phyloP scores from a whole-genome alignment of 2,797 vertebrate species.

The Neomorphus geoffroyi region DNA sequence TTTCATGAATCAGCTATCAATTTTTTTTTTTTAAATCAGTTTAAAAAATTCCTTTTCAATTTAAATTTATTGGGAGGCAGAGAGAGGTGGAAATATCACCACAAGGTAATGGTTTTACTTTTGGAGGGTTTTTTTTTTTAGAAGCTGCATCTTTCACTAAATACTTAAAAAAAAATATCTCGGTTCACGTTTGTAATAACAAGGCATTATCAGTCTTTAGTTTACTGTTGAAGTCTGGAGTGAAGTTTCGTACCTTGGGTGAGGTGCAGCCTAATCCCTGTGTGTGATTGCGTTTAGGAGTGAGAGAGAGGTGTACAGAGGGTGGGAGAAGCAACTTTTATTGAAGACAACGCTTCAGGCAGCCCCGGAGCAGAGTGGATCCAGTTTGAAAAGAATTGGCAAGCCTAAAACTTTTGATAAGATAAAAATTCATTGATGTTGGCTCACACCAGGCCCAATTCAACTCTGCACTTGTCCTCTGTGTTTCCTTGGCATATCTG shows the following conservation, averaged over 20 bases:
- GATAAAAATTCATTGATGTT: constrained; percentile 82
- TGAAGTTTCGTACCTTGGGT: constrained; percentile 46
- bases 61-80: background rate
- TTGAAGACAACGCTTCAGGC: constrained; percentile 73
- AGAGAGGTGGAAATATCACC: background rate
- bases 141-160: constrained; percentile 42
- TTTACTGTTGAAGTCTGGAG: constrained; percentile 65
- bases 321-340: constrained; percentile 49
- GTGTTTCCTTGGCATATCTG: constrained; percentile 76
- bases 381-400: constrained; percentile 75
- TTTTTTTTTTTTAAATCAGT: background rate
- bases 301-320: background rate
- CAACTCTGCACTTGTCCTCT: constrained; percentile 77
- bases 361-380: constrained; percentile 69
- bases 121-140: constrained; percentile 23
- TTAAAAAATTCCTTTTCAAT: constrained; percentile 23
- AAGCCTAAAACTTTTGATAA: constrained; percentile 80
- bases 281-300: constrained; percentile 44
- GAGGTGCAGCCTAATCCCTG: constrained; percentile 64
- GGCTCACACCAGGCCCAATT: constrained; percentile 74
- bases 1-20: background rate
- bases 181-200: constrained; percentile 56
- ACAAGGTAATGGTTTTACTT: constrained; percentile 11
- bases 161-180: constrained; percentile 20
- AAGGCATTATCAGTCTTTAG: constrained; percentile 60